Base-by-base conservation (phyloP, 2,797 vertebrate species). In the Allenopithecus nigroviridis region DNA sequence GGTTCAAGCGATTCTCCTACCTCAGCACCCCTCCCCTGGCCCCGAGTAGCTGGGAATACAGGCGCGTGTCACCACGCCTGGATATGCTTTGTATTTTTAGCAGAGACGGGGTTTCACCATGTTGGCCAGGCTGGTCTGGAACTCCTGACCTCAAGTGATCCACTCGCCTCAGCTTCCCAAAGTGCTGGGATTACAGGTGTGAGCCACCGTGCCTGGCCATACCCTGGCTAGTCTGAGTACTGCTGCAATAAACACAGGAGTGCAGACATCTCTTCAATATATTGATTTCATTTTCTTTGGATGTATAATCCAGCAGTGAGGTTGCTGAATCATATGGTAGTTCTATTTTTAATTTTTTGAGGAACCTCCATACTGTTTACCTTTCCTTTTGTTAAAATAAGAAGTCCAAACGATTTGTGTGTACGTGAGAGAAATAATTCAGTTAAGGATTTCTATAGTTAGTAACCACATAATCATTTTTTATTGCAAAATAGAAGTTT, bases 51-150 rank as follows among this genome's bases (percentile, higher is more conserved):
- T n/a, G 16, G 61, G 30, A n/a, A 68, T 8, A 17, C 30, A n/a
- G 61, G 30, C 1, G 0, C 7, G 1, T 68, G 16, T 68, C 61
- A 68, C 30, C 61, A n/a, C 0, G 14, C 14, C 61, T n/a, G 30
- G 1, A 68, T 17, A 68, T 33, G 33, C n/a, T 68, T 68, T 68
- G 30, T 68, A 68, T n/a, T 68, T 68, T 68, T 68, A 68, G 7
- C 17, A 16, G 33, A 68, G 30, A 68, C 0, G 30, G 61, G 30
- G 61, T 68, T 68, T 68, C 30, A 68, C 61, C 30, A 68, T 2
- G 30, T n/a, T 68, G 16, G 7, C 30, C 61, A 68, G 30, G 30
- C 30, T 68, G 61, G 61, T 68, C 30, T 64, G 1, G 7, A n/a
- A n/a, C 61, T 64, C 61, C 30, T 64, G 61, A 19, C 61, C 61